These are phyloP conservation scores for Clarias macrocephalus DNA, from an alignment of 2,113 vertebrate genomes.

Conservation along the genomic window DNA sequence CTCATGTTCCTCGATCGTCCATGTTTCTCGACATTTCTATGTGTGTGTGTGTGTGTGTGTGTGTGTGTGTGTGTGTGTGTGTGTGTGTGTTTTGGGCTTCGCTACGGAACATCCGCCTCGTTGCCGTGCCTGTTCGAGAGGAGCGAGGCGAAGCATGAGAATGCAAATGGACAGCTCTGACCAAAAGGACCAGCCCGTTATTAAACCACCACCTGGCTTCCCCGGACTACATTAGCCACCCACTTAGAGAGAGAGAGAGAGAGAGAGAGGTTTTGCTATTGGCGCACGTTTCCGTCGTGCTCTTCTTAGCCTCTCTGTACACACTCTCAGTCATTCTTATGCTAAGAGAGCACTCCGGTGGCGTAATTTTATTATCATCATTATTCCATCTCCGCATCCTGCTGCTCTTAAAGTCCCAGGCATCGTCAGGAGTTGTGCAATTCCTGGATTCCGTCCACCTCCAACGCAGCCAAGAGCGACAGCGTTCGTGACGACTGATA, in stretches of 20 bases:
- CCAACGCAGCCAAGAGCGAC: neutral
- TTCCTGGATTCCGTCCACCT: neutral
- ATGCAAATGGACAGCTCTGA: constrained; percentile 54
- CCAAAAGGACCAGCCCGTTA: constrained; percentile 39
- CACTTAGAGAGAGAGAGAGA: constrained; percentile 33
- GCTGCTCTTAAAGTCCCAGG: neutral
- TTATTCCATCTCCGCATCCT: neutral
- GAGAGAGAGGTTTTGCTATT: neutral
- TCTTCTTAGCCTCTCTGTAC: constrained; percentile 4
- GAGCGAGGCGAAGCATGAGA: constrained; percentile 48
- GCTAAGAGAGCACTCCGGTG: neutral
- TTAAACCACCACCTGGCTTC: constrained; percentile 52
- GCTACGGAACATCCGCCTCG: constrained; percentile 56
- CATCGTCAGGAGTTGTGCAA: neutral
- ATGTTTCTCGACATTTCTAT: neutral
- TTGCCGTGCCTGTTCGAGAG: constrained; percentile 56
- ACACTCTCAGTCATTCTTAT: neutral
- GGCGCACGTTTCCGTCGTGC: neutral
- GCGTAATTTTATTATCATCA: neutral
- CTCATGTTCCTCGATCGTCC: neutral
- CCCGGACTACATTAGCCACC: constrained; percentile 36
- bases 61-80: neutral
- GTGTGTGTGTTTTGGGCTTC: neutral
- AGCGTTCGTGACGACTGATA: neutral
- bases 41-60: neutral